Base-by-base conservation (phyloP, 2,888 invertebrate genomes). In the Limnephilus rhombicus region DNA sequence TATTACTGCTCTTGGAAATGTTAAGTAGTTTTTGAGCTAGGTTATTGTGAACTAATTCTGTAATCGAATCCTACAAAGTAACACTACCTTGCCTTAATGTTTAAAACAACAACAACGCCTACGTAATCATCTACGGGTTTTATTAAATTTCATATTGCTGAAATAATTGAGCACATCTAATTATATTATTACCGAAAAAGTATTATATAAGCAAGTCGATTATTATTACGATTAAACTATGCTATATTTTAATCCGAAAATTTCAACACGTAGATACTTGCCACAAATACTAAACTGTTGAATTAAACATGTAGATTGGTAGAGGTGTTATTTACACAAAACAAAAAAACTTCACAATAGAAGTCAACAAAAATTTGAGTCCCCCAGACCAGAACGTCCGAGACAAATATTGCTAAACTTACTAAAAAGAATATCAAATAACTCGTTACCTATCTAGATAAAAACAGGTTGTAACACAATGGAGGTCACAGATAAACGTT, bases 381-480 rank as follows among this genome's bases (percentile, higher is more conserved):
- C 12, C 37, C 24, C 37, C 24, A 80, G 80, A 89, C 68, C 88
- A 80, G 34, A 89, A 89, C 88, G 37, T 80, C 41, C 24, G 80
- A 80, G 80, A 34, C 41, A 89, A 80, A 18, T 89, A 80, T 89
- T 37, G 80, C 41, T n/a, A 34, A 34, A 34, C 18, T 15, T 34
- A 80, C 9, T 80, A 89, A 88, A 31, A 49, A 86, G 53, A 53
- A 89, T 89, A 89, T 80, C 88, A 41, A 89, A n/a, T 89, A 37
- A n/a, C 88, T 41, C n/a, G 34, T 89, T 89, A 41, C 80, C 53
- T 89, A 80, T 88, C 80, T 89, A 34, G 11, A 11, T 29, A 37
- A 80, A 18, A 89, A 80, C 80, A 89, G 80, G 88, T 89, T 89
- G 24, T 41, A 80, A 80, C 80, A 80, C 34, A 89, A 37, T 89